These are phyloP conservation scores for Alcis repandata DNA, from an alignment of 2,888 invertebrate species.

Conservation along the genomic window DNA sequence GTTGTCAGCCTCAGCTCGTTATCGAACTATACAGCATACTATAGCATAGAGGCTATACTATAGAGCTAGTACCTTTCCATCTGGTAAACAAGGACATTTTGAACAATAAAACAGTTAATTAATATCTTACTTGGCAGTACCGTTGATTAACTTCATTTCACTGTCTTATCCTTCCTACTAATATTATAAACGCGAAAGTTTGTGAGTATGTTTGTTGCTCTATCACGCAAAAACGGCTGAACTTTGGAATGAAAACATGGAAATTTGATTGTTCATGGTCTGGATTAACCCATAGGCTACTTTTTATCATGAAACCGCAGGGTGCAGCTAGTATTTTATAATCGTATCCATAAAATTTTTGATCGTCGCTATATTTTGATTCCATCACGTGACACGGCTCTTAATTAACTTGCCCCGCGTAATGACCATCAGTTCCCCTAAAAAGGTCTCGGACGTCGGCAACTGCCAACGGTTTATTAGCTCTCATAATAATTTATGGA, in stretches of 20 bases:
- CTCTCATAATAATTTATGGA: conserved; percentile 16
- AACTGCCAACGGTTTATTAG: conserved; percentile 13
- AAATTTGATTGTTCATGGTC: too few relatives aligned
- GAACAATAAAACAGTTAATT: not conserved
- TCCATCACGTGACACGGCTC: conserved; percentile 1
- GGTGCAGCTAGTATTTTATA: not conserved
- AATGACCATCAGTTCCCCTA: conserved; percentile 13
- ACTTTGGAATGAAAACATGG: too few relatives aligned
- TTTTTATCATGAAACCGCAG: too few relatives aligned
- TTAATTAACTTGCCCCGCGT: conserved; percentile 19
- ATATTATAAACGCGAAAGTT: too few relatives aligned
- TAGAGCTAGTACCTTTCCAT: too few relatives aligned
- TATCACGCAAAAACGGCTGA: too few relatives aligned
- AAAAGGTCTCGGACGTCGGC: conserved; percentile 10
- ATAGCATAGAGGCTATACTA: too few relatives aligned
- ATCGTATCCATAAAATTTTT: not conserved
- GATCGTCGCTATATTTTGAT: conserved; percentile 9
- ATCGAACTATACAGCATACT: too few relatives aligned
- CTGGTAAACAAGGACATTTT: not conserved
- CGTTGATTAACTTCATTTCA: conserved; percentile 2
- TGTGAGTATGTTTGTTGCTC: too few relatives aligned
- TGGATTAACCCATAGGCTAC: too few relatives aligned
- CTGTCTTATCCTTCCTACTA: too few relatives aligned
- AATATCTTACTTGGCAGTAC: not conserved
- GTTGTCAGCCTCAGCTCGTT: too few relatives aligned